Evolutionary conservation across 2,113 vertebrate genomes (phyloP).

Genomic region (Neolamprologus sp.): DNA sequence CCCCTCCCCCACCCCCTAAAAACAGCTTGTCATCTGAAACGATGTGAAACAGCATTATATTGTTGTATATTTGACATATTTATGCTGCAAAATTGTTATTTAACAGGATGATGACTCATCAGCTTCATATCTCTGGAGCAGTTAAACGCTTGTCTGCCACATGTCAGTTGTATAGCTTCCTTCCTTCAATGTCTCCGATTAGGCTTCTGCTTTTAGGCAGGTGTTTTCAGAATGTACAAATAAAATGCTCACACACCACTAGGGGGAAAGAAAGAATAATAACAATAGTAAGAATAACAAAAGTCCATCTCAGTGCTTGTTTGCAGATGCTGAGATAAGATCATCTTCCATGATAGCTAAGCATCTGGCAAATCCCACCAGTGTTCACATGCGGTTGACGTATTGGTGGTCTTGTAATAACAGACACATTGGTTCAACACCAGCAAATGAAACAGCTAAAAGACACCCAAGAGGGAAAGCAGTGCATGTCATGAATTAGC

Average conservation of each 20-base stretch:
- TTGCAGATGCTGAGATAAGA: conserved; percentile 1
- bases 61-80: conserved; percentile 23
- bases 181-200: neutral
- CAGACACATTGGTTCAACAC: conserved; percentile 51
- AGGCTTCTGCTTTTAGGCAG: neutral
- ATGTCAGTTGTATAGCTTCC: neutral
- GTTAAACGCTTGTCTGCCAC: conserved; percentile 2
- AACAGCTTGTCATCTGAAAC: conserved; percentile 12
- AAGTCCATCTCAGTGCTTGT: neutral
- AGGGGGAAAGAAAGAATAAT: neutral
- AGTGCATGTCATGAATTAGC: conserved; percentile 46
- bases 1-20: neutral
- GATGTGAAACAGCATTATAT: conserved; percentile 6
- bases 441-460: conserved; percentile 51
- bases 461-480: conserved; percentile 7
- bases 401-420: conserved; percentile 15
- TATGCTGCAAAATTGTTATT: conserved; percentile 16
- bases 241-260: neutral
- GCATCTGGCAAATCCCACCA: conserved; percentile 17
- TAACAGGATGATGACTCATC: conserved; percentile 31
- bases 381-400: conserved; percentile 20
- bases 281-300: neutral
- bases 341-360: conserved; percentile 32
- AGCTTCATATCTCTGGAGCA: conserved; percentile 8
- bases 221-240: neutral